Conservation (phyloP, 1,140 invertebrate genomes). For the Agraylea sexmaculata region DNA sequence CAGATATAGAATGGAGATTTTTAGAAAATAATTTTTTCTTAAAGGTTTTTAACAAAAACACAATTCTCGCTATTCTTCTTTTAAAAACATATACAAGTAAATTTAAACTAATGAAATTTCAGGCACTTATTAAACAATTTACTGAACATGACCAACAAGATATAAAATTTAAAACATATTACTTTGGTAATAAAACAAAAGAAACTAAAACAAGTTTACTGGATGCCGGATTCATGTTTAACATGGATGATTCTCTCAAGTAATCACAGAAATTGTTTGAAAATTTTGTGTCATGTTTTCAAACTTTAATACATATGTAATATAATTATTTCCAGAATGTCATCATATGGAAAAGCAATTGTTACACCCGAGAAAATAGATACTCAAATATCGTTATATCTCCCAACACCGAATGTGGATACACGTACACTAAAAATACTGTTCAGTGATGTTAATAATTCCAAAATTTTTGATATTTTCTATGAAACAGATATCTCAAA, state of each 20-base stretch:
- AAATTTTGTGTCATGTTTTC: too few species aligned
- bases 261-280: constrained; percentile 23
- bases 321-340: too few species aligned
- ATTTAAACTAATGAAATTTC: constrained; percentile 5
- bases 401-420: constrained; percentile 51
- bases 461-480: constrained; percentile 33
- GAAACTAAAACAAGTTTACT: constrained; percentile 23
- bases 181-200: constrained; percentile 26
- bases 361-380: too few species aligned
- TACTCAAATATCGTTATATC: too few species aligned
- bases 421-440: constrained; percentile 43
- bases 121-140: constrained; percentile 32
- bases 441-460: constrained; percentile 28
- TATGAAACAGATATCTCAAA: constrained; percentile 40
- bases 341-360: too few species aligned
- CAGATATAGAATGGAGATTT: constrained; percentile 38
- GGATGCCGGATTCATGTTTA: constrained; percentile 34
- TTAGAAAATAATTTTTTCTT: constrained; percentile 32
- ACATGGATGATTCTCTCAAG: constrained; percentile 36
- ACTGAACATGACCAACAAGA: constrained; percentile 27
- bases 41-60: constrained; percentile 22
- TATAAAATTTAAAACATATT: constrained; percentile 33
- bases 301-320: too few species aligned
- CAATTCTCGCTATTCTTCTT: not conserved
- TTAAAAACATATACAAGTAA: constrained; percentile 3